phyloP scores from a whole-genome alignment of 1,140 invertebrate genomes.

The Philotrypesis tridentata region DNA sequence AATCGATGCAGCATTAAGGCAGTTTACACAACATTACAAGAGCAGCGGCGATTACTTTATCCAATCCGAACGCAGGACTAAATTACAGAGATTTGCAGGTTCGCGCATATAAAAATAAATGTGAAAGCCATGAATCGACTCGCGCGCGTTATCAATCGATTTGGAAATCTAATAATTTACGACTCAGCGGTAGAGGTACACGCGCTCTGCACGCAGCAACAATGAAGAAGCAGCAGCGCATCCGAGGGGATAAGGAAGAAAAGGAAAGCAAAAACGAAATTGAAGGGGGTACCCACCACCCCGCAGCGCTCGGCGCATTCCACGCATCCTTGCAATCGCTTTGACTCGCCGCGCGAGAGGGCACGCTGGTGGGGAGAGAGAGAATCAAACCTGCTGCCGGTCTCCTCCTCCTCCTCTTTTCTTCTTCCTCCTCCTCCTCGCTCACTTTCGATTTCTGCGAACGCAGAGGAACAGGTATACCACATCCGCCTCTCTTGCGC shows the following conservation, averaged over 20 bases:
- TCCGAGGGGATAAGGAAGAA: not conserved
- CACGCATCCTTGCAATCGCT: constrained; percentile 63
- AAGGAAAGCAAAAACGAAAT: constrained; percentile 29
- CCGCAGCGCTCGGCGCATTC: constrained; percentile 67
- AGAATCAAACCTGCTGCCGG: constrained; percentile 61
- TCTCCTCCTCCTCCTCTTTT: not conserved
- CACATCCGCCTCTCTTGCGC: not conserved
- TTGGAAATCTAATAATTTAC: too few relatives aligned
- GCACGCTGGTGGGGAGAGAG: constrained; percentile 17
- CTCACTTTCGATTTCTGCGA: constrained; percentile 45
- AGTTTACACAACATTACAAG: too few relatives aligned
- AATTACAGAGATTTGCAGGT: too few relatives aligned
- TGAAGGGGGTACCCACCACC: constrained; percentile 47
- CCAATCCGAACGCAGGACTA: too few relatives aligned
- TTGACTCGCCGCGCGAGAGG: constrained; percentile 62
- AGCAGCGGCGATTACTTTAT: too few relatives aligned
- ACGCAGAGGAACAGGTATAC: not conserved
- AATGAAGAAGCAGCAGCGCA: not conserved
- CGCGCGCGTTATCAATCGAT: too few relatives aligned
- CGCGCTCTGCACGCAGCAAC: not conserved
- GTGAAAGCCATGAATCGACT: too few relatives aligned
- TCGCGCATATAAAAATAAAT: too few relatives aligned
- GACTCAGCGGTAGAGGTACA: too few relatives aligned
- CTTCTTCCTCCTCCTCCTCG: not conserved
- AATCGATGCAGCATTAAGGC: too few relatives aligned